Evolutionary conservation across 2,797 vertebrate genomes (phyloP), one percentile per base, ranked within the genome.

Genomic region (Tokudaia muenninki): DNA sequence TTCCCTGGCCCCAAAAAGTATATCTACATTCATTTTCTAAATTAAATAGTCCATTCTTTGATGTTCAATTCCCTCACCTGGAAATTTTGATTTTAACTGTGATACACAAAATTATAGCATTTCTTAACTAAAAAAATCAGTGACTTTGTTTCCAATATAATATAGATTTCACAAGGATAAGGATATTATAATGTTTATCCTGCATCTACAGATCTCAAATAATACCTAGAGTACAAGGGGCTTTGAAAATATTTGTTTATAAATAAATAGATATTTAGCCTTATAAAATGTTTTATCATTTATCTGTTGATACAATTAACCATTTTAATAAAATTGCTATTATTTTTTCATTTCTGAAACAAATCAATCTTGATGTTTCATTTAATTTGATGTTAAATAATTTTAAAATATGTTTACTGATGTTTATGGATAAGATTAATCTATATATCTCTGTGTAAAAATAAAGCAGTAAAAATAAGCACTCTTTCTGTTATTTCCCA

Each of bases 351-450:
- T 72, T 87, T 1, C 22, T 77, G 21, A 44, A 59, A 9, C 57
- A 92, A 84, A n/a, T 37, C 1, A 2, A 67, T 79, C 24, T 88
- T 92, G 3, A 1, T 96, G 3, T 6, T 47, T n/a, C 21, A 70
- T 92, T 90, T 94, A 88, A 92, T 88, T 88, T 83, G 14, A 87
- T 92, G 16, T 47, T 84, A 88, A n/a, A 80, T 87, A 65, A 41
- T 47, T 50, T 92, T 77, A 91, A 90, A 67, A 80, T 70, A 8
- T 90, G 29, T 70, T 90, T 79, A 65, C 92, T 83, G 13, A 59
- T 90, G 52, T 81, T 80, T 91, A 5, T 37, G 80, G 50, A 52
- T 47, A 26, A 87, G 2, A 61, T 37, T 92, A 87, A 83, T 21
- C 8, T 84, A 70, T 59, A 91, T 44, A 70, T 61, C 95, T 34